Base-by-base conservation (phyloP, 2,797 vertebrate species). In the Pyrocephalus nanus region DNA sequence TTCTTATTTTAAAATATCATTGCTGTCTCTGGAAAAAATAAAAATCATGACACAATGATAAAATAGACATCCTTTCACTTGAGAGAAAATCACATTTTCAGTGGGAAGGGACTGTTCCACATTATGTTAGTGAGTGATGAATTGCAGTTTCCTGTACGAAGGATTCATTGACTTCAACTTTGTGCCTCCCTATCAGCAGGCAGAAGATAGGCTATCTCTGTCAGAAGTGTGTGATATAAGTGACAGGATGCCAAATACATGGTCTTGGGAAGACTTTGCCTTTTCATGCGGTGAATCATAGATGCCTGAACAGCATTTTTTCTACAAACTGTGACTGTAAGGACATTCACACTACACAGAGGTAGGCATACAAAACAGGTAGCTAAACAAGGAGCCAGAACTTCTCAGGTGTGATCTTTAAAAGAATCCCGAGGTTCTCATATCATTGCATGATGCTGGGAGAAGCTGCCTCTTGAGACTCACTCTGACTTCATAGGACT, bases 191-290 rank as follows among this genome's bases (percentile, higher is more conserved):
- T 94, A 77, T 96, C 88, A 96, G 75, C 47, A 88, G 67, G 89
- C 54, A 92, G 81, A 90, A 96, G 94, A 95, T 87, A 88, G 71
- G 66, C 79, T 96, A 69, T 94, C 92, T 95, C 34, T 92, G 87
- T 96, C 84, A 92, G 70, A 95, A 94, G 11, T 72, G 27, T 82
- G 34, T 91, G 94, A 89, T 86, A 45, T 94, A 92, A 96, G 54
- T 88, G 94, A 96, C 97, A 96, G 93, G 61, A 90, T 94, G 70
- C 89, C 82, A 96, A 92, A 95, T 72, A 40, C 70, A 76, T 36
- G 87, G 57, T 64, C 86, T 64, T 57, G 58, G 57, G 65, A 82
- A 92, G 85, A 93, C 55, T 88, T 78, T 95, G 60, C 64, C 62
- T 96, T 88, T 55, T 90, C 23, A 38, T 80, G 64, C 47, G 42